A percentile compares a stretch with the other conserved stretches of the same genome.
phyloP scores from a whole-genome alignment of 2,113 vertebrate genomes.

The Ariopsis seemanni region DNA sequence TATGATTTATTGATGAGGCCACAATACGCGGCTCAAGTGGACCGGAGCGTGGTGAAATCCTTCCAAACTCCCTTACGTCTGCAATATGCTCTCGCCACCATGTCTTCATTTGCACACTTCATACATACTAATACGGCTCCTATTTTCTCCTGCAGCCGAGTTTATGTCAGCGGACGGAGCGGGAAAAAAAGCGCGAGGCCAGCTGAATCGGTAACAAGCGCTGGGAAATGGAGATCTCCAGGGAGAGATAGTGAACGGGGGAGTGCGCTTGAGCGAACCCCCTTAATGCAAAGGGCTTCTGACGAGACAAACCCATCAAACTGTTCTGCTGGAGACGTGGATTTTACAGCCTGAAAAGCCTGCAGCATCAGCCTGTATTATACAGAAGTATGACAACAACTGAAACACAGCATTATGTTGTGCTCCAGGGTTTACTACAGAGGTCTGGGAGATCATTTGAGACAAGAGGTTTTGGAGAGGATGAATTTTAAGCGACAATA shows the following conservation, averaged over 20 bases:
- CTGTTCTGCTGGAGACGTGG: slow-evolving; percentile 34
- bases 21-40: slow-evolving; percentile 67
- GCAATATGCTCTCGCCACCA: slow-evolving; percentile 65
- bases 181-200: slow-evolving; percentile 34
- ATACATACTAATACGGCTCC: slow-evolving; percentile 69
- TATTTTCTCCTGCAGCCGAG: slow-evolving; percentile 47
- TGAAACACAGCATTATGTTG: slow-evolving; percentile 23
- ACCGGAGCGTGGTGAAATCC: slow-evolving; percentile 63
- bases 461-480: background rate
- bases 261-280: slow-evolving; percentile 43
- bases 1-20: slow-evolving; percentile 73
- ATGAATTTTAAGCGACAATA: background rate
- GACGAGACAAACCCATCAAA: slow-evolving; percentile 46
- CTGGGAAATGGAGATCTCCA: slow-evolving; percentile 46
- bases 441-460: background rate
- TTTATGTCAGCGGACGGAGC: slow-evolving; percentile 46
- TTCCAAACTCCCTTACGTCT: slow-evolving; percentile 67
- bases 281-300: slow-evolving; percentile 38
- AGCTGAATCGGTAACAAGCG: slow-evolving; percentile 56
- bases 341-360: slow-evolving; percentile 19
- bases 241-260: slow-evolving; percentile 40
- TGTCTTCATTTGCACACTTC: slow-evolving; percentile 68
- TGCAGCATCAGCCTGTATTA: slow-evolving; percentile 5
- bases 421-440: background rate
- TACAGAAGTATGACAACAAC: slow-evolving; percentile 17